Percentiles rank a stretch among this genome's conserved stretches.
Evolutionary conservation across 2,113 vertebrate species (phyloP).

Genomic region (Chlamydotis undulata): DNA sequence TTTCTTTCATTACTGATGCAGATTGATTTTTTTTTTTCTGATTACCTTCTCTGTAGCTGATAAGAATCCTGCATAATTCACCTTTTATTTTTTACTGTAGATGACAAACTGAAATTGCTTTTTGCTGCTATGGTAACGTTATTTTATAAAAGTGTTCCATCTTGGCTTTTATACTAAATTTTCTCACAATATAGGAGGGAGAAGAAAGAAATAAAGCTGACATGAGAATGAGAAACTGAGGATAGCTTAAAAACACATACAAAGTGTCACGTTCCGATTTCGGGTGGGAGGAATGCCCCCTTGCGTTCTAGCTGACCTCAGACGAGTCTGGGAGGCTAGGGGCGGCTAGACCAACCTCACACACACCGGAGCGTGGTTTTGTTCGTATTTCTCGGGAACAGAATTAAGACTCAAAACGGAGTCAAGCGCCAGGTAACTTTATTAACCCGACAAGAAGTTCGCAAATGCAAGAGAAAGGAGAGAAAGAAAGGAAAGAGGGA

Average conservation of each 20-base stretch:
- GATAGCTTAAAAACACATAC: not conserved
- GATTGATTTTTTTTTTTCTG: not conserved
- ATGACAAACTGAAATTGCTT: conserved; percentile 8
- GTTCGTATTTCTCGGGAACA: too few species aligned
- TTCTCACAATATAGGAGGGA: not conserved
- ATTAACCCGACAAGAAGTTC: too few species aligned
- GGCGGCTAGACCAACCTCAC: too few species aligned
- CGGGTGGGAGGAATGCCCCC: too few species aligned
- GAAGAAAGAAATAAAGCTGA: not conserved
- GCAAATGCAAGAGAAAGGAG: too few species aligned
- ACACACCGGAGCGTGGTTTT: too few species aligned
- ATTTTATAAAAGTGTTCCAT: not conserved
- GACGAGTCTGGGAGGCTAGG: too few species aligned
- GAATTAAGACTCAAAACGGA: too few species aligned
- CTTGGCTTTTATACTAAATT: not conserved
- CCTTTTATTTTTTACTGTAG: conserved; percentile 11
- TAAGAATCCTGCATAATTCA: not conserved
- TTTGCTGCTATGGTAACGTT: conserved; percentile 22
- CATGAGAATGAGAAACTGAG: not conserved
- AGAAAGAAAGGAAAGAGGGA: too few species aligned
- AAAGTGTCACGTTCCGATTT: not conserved
- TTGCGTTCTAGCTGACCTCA: too few species aligned
- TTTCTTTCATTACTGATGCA: not conserved
- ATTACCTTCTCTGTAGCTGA: not conserved
- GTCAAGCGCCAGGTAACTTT: too few species aligned